Conservation (phyloP, 2,888 invertebrate genomes). For the Patella depressa region DNA sequence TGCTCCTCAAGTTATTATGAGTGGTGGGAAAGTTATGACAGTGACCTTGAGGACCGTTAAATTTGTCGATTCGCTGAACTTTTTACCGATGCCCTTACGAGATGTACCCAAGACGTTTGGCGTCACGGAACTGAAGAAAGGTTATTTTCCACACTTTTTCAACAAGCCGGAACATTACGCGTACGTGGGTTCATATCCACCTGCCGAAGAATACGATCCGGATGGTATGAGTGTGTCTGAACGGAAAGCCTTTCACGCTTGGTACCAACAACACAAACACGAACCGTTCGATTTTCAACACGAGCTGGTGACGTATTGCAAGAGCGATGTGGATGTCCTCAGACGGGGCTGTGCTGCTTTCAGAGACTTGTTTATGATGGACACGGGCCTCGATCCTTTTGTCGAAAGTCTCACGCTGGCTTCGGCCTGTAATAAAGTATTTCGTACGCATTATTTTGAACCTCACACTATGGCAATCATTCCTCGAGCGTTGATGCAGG, state of each 20-base stretch:
- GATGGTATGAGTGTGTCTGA: too few relatives aligned
- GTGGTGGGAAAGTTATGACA: background rate
- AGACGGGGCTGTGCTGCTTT: too few relatives aligned
- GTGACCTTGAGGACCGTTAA: background rate
- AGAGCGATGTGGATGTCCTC: too few relatives aligned
- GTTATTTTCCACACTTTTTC: constrained; percentile 4
- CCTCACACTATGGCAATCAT: too few relatives aligned
- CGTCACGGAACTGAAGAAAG: constrained; percentile 3
- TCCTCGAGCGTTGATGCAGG: too few relatives aligned
- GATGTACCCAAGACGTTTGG: background rate
- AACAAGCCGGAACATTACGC: background rate
- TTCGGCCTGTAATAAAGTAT: background rate
- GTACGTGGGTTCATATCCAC: background rate
- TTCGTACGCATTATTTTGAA: background rate
- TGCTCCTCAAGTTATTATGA: background rate
- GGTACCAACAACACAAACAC: too few relatives aligned
- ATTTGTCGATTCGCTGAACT: background rate
- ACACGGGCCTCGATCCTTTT: background rate
- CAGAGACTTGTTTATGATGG: background rate
- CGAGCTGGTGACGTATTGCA: too few relatives aligned
- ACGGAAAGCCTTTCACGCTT: too few relatives aligned
- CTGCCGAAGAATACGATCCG: too few relatives aligned
- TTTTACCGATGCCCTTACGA: background rate
- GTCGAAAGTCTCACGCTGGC: background rate
- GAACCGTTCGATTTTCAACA: too few relatives aligned